Evolutionary conservation across 2,113 vertebrate species (phyloP), one percentile per base, ranked within the genome.

Genomic region (Toxotes jaculatrix): DNA sequence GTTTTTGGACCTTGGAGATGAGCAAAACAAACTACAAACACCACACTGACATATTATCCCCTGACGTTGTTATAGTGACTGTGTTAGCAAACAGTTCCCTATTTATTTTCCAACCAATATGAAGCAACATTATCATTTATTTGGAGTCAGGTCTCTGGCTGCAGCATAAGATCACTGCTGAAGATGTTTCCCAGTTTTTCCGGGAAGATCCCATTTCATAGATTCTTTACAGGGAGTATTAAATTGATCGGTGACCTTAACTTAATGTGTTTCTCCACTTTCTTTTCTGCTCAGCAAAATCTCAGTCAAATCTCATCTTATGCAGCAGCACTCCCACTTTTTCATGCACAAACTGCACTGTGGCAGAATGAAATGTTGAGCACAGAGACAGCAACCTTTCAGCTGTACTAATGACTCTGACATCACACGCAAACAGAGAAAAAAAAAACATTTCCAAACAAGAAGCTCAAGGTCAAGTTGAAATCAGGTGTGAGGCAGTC

Each of bases 361-460:
- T 45, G 45, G 16, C 34, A 64, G 61, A 72, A 70, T 62, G 27
- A 75, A 83, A 81, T 64, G 51, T 53, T 71, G 62, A 73, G n/a
- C 47, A n/a, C 32, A 27, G 38, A 51, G 16, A 87, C 43, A 55
- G 23, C 53, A 74, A 32, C 53, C 23, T 79, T 55, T 73, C 14
- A 60, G 31, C 21, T 40, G 32, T 4, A 9, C 53, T 49, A 68
- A 86, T 63, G 55, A 70, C 34, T 66, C 19, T 14, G 21, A 2
- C 49, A 43, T 85, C 61, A 53, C 61, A 49, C 32, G 27, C 57
- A 73, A 59, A 73, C n/a, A 49, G 27, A 27, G 27, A 34, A 34
- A 59, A n/a, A 79, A 86, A 83, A 71, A 42, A 71, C 21, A 67
- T 57, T 64, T 51, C 14, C n/a, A 65, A 80, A 78, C 45, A 66